These are phyloP conservation scores for Ploceus nigricollis DNA, from an alignment of 2,113 vertebrate genomes.

Conservation along the genomic window DNA sequence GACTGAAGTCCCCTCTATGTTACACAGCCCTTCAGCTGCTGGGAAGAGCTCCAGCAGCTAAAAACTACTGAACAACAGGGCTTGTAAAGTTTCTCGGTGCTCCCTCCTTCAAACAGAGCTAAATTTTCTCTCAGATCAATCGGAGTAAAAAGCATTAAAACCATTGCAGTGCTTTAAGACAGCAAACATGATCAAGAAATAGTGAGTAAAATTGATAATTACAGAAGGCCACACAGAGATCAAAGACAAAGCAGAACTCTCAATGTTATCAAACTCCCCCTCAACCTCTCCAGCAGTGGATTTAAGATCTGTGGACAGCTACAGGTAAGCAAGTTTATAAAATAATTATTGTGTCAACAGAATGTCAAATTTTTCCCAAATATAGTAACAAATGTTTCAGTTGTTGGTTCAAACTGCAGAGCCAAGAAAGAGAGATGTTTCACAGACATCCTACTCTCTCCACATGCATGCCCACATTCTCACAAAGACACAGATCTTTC, in stretches of 20 bases:
- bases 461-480: neutral
- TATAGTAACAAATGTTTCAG: neutral
- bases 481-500: neutral
- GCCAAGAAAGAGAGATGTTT: neutral
- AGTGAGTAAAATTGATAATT: neutral
- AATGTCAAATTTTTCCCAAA: neutral
- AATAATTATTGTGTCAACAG: neutral
- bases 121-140: neutral
- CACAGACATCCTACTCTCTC: neutral
- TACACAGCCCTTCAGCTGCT: neutral
- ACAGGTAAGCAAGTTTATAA: neutral
- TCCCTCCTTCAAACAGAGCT: neutral
- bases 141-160: neutral
- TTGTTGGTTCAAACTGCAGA: neutral
- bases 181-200: neutral
- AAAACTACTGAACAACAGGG: neutral
- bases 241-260: neutral
- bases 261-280: neutral
- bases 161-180: neutral
- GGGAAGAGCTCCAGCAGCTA: slow-evolving; percentile 2
- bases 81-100: neutral
- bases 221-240: neutral
- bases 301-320: neutral
- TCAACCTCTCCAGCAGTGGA: neutral
- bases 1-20: neutral